phyloP scores from a whole-genome alignment of 1,140 invertebrate genomes.

The Cydia strobilella region DNA sequence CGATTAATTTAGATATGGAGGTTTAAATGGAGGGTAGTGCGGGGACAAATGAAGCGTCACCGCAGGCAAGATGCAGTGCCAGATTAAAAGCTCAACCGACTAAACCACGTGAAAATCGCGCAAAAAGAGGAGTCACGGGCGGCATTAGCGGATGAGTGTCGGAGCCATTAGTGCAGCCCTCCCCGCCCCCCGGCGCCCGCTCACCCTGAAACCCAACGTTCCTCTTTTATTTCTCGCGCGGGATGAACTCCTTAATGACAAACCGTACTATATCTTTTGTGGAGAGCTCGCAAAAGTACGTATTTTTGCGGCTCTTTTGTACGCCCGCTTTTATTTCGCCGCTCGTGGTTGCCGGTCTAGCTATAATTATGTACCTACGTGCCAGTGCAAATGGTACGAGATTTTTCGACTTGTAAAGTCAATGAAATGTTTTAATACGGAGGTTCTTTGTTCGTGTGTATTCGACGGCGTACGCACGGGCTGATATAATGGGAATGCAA shows the following conservation, averaged over 20 bases:
- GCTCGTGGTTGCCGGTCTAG: constrained; percentile 55
- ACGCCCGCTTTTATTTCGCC: constrained; percentile 69
- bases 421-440: constrained; percentile 50
- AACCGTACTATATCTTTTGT: constrained; percentile 80
- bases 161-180: constrained; percentile 74
- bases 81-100: constrained; percentile 78
- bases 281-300: constrained; percentile 76
- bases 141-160: constrained; percentile 79
- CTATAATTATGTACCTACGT: constrained; percentile 30
- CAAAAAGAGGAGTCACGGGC: constrained; percentile 78
- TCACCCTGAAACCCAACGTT: constrained; percentile 60
- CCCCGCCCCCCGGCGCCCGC: constrained; percentile 40
- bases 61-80: constrained; percentile 67
- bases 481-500: constrained; percentile 4
- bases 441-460: constrained; percentile 41
- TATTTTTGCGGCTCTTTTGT: constrained; percentile 79
- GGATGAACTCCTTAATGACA: constrained; percentile 80
- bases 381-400: constrained; percentile 44
- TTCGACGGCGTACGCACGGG: constrained; percentile 8
- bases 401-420: constrained; percentile 45
- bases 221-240: constrained; percentile 79
- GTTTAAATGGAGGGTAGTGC: constrained; percentile 32
- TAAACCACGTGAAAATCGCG: constrained; percentile 78
- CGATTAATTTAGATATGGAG: constrained; percentile 32
- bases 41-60: constrained; percentile 70